phyloP scores from a whole-genome alignment of 1,140 invertebrate genomes.

The Magallana angulata region DNA sequence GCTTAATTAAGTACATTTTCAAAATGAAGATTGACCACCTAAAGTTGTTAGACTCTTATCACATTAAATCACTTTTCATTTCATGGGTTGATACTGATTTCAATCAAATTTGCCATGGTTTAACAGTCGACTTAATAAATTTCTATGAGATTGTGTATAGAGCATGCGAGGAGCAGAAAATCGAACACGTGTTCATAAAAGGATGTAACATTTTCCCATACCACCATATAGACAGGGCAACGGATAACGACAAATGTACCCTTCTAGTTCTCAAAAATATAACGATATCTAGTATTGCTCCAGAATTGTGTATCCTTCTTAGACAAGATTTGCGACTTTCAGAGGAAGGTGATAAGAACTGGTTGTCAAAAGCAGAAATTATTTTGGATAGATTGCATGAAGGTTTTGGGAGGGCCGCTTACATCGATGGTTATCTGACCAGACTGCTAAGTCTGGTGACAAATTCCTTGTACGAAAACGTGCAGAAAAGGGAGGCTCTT shows the following conservation, averaged over 20 bases:
- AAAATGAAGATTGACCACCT: slow-evolving; percentile 40
- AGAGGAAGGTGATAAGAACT: not conserved
- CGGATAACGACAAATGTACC: not conserved
- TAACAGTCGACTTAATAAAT: not conserved
- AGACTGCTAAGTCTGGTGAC: slow-evolving; percentile 49
- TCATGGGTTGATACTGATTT: slow-evolving; percentile 37
- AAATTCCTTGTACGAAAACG: slow-evolving; percentile 49
- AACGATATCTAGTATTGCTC: no score
- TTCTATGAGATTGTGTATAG: not conserved
- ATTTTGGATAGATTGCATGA: not conserved
- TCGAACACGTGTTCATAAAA: slow-evolving; percentile 45
- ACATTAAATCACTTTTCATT: slow-evolving; percentile 49
- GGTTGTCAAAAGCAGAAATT: not conserved
- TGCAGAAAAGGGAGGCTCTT: slow-evolving; percentile 1
- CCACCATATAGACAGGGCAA: slow-evolving; percentile 23
- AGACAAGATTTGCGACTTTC: slow-evolving; percentile 27
- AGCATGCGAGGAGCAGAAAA: slow-evolving; percentile 5
- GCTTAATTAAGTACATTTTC: slow-evolving; percentile 49
- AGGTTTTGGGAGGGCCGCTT: not conserved
- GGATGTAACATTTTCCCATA: slow-evolving; percentile 54
- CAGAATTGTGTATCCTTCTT: not conserved
- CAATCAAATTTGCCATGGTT: not conserved
- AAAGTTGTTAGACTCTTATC: slow-evolving; percentile 53
- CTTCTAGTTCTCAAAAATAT: no score
- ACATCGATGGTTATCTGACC: slow-evolving; percentile 49